Evolutionary conservation across 2,888 invertebrate species (phyloP), one percentile per base, ranked within the genome.

Genomic region (Homarus gammarus): DNA sequence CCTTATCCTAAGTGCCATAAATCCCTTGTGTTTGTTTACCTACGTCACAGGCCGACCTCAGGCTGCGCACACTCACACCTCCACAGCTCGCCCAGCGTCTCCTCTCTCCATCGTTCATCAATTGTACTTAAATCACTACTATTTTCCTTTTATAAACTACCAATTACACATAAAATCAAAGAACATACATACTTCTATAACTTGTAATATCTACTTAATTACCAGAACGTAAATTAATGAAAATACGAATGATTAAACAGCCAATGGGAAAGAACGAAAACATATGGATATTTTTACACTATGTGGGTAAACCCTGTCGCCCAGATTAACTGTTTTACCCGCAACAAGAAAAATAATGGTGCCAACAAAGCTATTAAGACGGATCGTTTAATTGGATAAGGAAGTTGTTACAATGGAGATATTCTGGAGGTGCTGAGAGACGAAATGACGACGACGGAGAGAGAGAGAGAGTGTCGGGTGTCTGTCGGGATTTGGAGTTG

Each of bases 1-100:
- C 82, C 87, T 88, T 88, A 44, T 72, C 83, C 87, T 36, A 83
- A 88, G 87, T 88, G 82, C 87, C 87, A 88, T 88, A 88, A 88
- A 88, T 88, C 83, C 36, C 83, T 22, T 83, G 27, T 88, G 87
- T 88, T 88, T 88, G 87, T 88, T 88, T 88, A 88, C 87, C 49
- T 64, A 88, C 75, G 87, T 88, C 87, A 83, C 61, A 77, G 82
- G 38, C 64, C 82, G 82, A 82, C 87, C 87, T 83, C 75, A 77
- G 79, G 44, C 49, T 33, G n/a, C 27, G 18, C 27, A 61, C 61
- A 73, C 82, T 36, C 81, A 68, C 73, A 49, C 75, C 75, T n/a
- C n/a, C 72, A 36, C 73, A 70, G 33, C 31, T 18, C 31, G 70
- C 18, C 33, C n/a, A 51, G 36, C 70, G 44, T 27, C 51, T 49